Conservation (phyloP, 2,113 vertebrate genomes). For the Lamprologus lemairii region DNA sequence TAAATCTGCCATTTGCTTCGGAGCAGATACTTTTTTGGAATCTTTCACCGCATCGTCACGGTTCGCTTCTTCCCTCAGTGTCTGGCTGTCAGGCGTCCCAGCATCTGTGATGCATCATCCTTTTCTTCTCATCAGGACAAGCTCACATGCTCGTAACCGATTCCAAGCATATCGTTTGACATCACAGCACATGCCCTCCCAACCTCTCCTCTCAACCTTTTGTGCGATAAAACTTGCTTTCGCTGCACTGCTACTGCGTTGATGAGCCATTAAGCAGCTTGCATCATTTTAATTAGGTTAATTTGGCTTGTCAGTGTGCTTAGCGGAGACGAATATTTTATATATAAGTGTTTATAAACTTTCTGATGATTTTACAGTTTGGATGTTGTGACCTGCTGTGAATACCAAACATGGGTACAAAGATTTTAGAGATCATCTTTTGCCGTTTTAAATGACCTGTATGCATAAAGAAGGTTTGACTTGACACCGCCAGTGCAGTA, state of each 20-base stretch:
- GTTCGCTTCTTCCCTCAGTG: background rate
- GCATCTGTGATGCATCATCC: conserved; percentile 31
- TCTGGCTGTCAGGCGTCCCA: conserved; percentile 1
- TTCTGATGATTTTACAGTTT: background rate
- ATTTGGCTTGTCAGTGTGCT: conserved; percentile 3
- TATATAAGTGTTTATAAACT: background rate
- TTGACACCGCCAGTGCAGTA: background rate
- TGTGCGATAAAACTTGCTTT: background rate
- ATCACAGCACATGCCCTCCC: background rate
- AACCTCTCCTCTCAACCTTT: background rate
- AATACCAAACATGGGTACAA: background rate
- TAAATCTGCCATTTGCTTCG: background rate
- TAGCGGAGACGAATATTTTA: background rate
- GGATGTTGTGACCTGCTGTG: background rate
- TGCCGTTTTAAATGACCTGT: background rate
- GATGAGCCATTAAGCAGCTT: background rate
- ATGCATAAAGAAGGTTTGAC: background rate
- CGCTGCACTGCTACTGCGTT: background rate
- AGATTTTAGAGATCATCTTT: background rate
- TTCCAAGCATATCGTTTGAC: conserved; percentile 14
- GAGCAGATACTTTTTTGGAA: background rate
- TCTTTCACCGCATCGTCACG: background rate
- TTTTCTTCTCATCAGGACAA: conserved; percentile 17
- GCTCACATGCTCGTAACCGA: conserved; percentile 9
- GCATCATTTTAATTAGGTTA: conserved; percentile 15